Conservation (phyloP, 2,113 vertebrate species). For the Sardina pilchardus region DNA sequence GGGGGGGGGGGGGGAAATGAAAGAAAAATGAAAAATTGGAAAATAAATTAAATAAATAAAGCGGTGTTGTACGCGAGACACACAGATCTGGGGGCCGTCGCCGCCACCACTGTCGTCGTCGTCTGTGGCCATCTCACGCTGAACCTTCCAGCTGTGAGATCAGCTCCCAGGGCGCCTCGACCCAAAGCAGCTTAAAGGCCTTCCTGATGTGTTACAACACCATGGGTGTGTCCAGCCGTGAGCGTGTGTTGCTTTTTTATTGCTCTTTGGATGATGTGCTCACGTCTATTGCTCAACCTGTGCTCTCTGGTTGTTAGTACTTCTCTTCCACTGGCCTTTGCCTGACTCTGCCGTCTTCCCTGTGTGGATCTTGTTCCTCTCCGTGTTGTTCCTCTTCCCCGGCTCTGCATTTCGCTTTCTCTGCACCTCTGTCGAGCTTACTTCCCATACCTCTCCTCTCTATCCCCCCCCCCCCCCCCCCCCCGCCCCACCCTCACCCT, state of each 20-base stretch:
- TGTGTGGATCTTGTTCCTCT: too few relatives aligned
- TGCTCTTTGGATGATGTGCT: background rate
- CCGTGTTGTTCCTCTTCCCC: background rate
- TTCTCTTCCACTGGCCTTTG: background rate
- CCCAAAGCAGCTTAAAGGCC: background rate
- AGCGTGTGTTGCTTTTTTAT: background rate
- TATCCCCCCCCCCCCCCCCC: background rate
- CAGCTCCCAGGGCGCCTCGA: background rate
- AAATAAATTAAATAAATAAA: background rate
- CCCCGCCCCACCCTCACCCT: too few relatives aligned
- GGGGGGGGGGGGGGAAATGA: background rate
- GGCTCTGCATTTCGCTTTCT: background rate
- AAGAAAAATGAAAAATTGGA: background rate
- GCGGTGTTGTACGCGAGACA: background rate
- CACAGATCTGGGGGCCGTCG: background rate
- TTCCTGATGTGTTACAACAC: background rate
- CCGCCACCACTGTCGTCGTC: background rate
- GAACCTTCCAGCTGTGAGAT: background rate
- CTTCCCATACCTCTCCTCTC: background rate
- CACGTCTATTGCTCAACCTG: background rate
- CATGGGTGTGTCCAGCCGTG: background rate
- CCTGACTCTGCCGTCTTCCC: background rate
- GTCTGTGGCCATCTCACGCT: background rate
- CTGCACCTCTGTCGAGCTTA: background rate
- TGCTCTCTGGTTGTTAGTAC: background rate